Evolutionary conservation across 2,888 invertebrate genomes (phyloP).

Genomic region (Reticulitermes lucifugus): DNA sequence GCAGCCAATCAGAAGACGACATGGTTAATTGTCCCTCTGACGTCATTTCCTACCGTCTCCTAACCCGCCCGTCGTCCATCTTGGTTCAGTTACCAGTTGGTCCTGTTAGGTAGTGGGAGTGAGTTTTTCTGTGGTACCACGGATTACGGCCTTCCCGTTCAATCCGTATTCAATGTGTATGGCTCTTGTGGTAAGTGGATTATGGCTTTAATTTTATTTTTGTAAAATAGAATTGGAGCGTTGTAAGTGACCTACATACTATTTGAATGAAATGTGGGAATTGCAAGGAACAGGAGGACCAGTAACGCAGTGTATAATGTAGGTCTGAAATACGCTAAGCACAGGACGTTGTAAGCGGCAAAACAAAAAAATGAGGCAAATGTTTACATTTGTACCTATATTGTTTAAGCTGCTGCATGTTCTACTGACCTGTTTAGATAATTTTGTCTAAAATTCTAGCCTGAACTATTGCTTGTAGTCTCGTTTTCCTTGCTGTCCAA

Average conservation of each 20-base stretch:
- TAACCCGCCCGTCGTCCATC: conserved; percentile 43
- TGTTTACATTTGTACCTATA: no score
- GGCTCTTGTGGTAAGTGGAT: conserved; percentile 82
- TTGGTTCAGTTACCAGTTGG: conserved; percentile 51
- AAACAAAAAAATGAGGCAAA: no score
- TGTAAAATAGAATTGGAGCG: background rate
- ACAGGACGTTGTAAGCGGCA: no score
- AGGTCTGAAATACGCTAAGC: no score
- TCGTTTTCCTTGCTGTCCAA: background rate
- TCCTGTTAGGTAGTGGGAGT: conserved; percentile 43
- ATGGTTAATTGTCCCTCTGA: conserved; percentile 2
- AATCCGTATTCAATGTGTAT: conserved; percentile 82
- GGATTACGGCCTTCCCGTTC: conserved; percentile 52
- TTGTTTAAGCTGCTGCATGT: no score
- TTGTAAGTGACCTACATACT: background rate
- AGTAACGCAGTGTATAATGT: background rate
- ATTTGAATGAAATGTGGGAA: background rate
- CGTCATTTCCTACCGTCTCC: conserved; percentile 39
- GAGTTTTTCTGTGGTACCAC: conserved; percentile 36
- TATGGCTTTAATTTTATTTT: background rate
- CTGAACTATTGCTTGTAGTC: no score
- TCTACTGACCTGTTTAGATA: no score
- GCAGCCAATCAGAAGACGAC: conserved; percentile 21
- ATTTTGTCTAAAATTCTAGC: no score
- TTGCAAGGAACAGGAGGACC: background rate